phyloP scores from a whole-genome alignment of 2,797 vertebrate genomes.

The Myripristis murdjan region DNA sequence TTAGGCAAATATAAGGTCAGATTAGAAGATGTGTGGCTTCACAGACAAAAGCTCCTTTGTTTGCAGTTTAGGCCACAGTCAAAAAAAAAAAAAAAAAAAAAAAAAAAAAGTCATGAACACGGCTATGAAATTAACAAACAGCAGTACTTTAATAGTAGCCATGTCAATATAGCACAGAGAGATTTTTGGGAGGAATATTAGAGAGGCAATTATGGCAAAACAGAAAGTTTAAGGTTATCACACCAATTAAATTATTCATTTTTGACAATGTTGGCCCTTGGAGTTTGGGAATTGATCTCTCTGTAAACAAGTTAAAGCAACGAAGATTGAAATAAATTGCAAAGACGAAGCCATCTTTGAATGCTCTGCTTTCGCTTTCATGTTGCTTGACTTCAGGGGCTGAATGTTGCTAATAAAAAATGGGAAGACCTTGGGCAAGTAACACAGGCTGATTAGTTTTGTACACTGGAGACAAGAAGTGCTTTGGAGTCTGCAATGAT shows the following conservation, averaged over 20 bases:
- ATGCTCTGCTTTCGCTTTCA: slow-evolving; percentile 72
- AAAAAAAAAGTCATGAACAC: slow-evolving; percentile 42
- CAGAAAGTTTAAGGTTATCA: slow-evolving; percentile 76
- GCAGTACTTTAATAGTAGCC: slow-evolving; percentile 60
- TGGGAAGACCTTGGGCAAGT: slow-evolving; percentile 77
- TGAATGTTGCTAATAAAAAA: slow-evolving; percentile 78
- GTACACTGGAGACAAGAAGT: slow-evolving; percentile 74
- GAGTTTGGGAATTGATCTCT: slow-evolving; percentile 79
- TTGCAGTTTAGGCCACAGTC: slow-evolving; percentile 46
- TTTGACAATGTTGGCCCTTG: slow-evolving; percentile 71
- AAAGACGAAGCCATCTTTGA: slow-evolving; percentile 66
- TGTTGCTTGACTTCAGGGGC: slow-evolving; percentile 74
- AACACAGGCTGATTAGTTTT: slow-evolving; percentile 81
- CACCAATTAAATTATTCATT: slow-evolving; percentile 77
- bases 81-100: slow-evolving; percentile 40
- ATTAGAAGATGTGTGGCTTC: slow-evolving; percentile 31
- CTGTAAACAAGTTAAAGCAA: slow-evolving; percentile 81
- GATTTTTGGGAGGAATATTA: slow-evolving; percentile 60
- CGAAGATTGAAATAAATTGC: slow-evolving; percentile 76
- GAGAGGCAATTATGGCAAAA: slow-evolving; percentile 71
- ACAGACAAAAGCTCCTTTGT: slow-evolving; percentile 24
- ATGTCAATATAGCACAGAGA: slow-evolving; percentile 44
- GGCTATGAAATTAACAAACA: slow-evolving; percentile 56
- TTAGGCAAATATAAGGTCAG: neutral
- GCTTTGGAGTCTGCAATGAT: slow-evolving; percentile 77